Evolutionary conservation across 2,888 invertebrate species (phyloP).

Genomic region (Andrena haemorrhoa): DNA sequence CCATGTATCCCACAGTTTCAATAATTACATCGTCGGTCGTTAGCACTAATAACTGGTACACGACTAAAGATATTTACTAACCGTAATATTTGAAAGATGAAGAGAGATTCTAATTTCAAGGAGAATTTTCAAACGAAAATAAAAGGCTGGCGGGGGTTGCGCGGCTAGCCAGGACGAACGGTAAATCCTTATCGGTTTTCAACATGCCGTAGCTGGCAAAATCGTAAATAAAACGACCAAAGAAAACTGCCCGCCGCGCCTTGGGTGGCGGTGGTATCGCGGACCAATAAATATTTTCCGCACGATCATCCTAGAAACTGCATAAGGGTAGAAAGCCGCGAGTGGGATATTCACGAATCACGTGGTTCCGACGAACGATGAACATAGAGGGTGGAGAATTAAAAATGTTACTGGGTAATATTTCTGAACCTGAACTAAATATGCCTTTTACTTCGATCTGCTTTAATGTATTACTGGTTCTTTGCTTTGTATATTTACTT

Average conservation of each 20-base stretch:
- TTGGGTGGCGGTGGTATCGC: constrained; percentile 21
- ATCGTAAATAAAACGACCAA: constrained; percentile 66
- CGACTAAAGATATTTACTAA: no score
- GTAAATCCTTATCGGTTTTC: constrained; percentile 69
- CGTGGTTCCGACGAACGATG: neutral
- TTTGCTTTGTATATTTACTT: no score
- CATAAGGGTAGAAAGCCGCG: neutral
- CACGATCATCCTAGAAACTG: constrained; percentile 44
- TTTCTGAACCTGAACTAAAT: no score
- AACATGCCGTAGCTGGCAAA: constrained; percentile 25
- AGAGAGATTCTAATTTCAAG: neutral
- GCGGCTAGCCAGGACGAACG: constrained; percentile 29
- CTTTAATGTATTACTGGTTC: no score
- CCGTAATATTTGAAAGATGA: neutral
- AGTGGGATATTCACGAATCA: neutral
- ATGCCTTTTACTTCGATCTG: no score
- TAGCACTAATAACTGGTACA: no score
- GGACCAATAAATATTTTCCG: constrained; percentile 68
- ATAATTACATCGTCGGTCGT: no score
- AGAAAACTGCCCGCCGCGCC: constrained; percentile 20
- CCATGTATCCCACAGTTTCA: no score
- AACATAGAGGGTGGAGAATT: no score
- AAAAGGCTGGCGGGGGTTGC: constrained; percentile 12
- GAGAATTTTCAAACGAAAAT: constrained; percentile 38
- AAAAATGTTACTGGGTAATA: no score